A percentile compares a stretch with the other conserved stretches of the same genome.
These are phyloP conservation scores for Peribatodes rhomboidaria DNA, from an alignment of 2,888 invertebrate species.

Conservation along the genomic window DNA sequence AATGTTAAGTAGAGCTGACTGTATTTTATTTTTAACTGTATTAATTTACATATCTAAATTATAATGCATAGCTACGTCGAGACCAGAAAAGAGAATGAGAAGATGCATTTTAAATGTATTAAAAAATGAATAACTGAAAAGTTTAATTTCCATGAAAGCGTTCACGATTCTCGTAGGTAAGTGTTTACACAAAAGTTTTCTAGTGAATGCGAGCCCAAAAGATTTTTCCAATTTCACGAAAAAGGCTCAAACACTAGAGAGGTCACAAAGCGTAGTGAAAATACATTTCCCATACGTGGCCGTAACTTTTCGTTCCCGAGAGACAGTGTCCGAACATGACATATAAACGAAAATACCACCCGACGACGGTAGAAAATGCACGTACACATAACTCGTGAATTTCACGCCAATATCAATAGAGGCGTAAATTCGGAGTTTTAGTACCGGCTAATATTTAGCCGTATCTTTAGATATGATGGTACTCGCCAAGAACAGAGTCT, in stretches of 20 bases:
- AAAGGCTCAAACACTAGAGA: slow-evolving; percentile 67
- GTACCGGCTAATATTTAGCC: slow-evolving; percentile 34
- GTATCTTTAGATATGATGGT: slow-evolving; percentile 32
- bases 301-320: slow-evolving; percentile 66
- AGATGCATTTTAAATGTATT: background rate
- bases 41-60: background rate
- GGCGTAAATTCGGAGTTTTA: slow-evolving; percentile 51
- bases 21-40: background rate
- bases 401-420: slow-evolving; percentile 55
- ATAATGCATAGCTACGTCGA: background rate
- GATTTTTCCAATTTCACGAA: slow-evolving; percentile 76
- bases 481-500: slow-evolving; percentile 18
- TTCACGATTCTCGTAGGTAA: slow-evolving; percentile 48
- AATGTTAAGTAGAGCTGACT: background rate
- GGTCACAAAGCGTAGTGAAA: slow-evolving; percentile 74
- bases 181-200: slow-evolving; percentile 68
- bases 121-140: slow-evolving; percentile 40
- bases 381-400: slow-evolving; percentile 46
- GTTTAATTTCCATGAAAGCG: slow-evolving; percentile 58
- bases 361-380: slow-evolving; percentile 57
- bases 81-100: background rate
- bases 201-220: slow-evolving; percentile 64
- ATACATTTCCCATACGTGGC: slow-evolving; percentile 72
- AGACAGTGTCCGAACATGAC: slow-evolving; percentile 64
- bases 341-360: slow-evolving; percentile 66